A percentile compares a stretch with the other conserved stretches of the same genome.
Evolutionary conservation across 1,140 invertebrate genomes (phyloP).

Genomic region (Lepidotrigona ventralis): DNA sequence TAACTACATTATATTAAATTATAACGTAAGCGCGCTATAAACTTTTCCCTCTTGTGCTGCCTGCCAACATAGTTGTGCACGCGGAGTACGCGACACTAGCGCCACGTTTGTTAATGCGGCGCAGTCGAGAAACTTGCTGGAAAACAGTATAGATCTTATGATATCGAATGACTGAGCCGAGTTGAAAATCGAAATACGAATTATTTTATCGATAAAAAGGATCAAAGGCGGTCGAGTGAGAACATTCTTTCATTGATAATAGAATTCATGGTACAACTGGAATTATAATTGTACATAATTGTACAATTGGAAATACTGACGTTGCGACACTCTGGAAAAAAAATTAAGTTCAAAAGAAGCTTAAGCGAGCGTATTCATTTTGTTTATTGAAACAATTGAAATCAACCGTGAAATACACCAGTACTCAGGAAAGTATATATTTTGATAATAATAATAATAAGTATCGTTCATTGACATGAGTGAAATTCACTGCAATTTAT

Average conservation of each 20-base stretch:
- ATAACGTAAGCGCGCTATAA: slow-evolving; percentile 22
- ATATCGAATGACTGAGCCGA: background rate
- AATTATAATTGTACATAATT: background rate
- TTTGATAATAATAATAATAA: background rate
- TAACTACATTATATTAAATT: background rate
- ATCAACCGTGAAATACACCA: background rate
- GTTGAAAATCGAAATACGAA: slow-evolving; percentile 3
- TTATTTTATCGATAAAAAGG: background rate
- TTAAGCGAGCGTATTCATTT: background rate
- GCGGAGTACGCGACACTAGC: slow-evolving; percentile 3
- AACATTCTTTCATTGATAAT: background rate
- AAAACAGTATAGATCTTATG: slow-evolving; percentile 31
- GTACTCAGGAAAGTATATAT: background rate
- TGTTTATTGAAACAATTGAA: background rate
- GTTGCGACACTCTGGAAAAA: no score
- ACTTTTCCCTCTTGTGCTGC: slow-evolving; percentile 21
- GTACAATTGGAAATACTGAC: no score
- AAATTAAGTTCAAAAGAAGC: background rate
- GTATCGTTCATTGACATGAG: background rate
- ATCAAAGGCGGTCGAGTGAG: background rate
- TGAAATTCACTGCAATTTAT: background rate
- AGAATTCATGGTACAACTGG: no score
- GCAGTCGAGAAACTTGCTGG: background rate
- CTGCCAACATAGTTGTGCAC: slow-evolving; percentile 20
- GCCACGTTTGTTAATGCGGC: slow-evolving; percentile 1